A percentile compares a stretch with the other conserved stretches of the same genome.
Conservation (phyloP, 2,888 invertebrate species). For the Papilio elwesi region DNA sequence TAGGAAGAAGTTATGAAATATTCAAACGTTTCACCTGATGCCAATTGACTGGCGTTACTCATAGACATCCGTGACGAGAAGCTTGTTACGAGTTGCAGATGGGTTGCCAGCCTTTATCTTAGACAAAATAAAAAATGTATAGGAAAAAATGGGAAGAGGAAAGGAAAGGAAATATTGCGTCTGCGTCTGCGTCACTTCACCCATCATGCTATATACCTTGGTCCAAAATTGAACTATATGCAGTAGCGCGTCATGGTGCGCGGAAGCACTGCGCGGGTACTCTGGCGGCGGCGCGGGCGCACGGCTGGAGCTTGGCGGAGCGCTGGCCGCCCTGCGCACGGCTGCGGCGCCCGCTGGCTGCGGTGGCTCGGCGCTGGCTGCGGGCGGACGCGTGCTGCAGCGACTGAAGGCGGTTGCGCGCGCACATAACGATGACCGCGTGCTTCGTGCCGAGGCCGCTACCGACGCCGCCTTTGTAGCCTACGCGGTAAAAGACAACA, state of each 20-base stretch:
- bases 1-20: constrained; percentile 45
- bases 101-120: too few species aligned
- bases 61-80: background rate
- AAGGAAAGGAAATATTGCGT: too few species aligned
- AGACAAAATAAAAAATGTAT: too few species aligned
- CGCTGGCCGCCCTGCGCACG: constrained; percentile 93
- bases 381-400: constrained; percentile 62
- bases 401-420: constrained; percentile 74
- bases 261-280: constrained; percentile 96
- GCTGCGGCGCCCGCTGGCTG: constrained; percentile 80
- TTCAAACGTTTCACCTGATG: too few species aligned
- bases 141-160: too few species aligned
- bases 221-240: constrained; percentile 46
- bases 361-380: constrained; percentile 43
- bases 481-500: constrained; percentile 63
- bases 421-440: constrained; percentile 72
- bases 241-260: constrained; percentile 90
- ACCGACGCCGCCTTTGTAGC: constrained; percentile 79
- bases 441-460: constrained; percentile 74
- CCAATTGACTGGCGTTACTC: too few species aligned
- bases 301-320: constrained; percentile 92
- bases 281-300: constrained; percentile 90
- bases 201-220: too few species aligned
- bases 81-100: too few species aligned
- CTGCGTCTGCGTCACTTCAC: too few species aligned